These are phyloP conservation scores for Ctenicera cuprea DNA, from an alignment of 2,888 invertebrate genomes.

Conservation along the genomic window DNA sequence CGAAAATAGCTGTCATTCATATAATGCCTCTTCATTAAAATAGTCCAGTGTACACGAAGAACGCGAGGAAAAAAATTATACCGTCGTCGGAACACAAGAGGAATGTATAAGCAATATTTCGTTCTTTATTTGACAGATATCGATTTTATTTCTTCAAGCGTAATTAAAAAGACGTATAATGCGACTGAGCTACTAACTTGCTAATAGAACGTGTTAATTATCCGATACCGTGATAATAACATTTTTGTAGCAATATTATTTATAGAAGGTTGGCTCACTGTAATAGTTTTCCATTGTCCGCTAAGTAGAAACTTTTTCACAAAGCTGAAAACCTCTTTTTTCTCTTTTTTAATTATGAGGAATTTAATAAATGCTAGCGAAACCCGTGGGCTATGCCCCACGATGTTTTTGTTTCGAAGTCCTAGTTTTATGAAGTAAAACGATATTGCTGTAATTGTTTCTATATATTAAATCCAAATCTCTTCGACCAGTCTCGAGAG, in stretches of 20 bases:
- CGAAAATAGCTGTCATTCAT: not conserved
- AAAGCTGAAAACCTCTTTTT: no score
- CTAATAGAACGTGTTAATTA: slow-evolving; percentile 57
- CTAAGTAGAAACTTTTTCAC: no score
- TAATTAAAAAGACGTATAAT: slow-evolving; percentile 43
- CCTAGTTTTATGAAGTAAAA: no score
- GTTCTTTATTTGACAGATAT: slow-evolving; percentile 44
- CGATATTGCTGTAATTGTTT: no score
- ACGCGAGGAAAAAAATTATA: not conserved
- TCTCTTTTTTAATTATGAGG: no score
- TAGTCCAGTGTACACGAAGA: not conserved
- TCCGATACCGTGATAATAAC: slow-evolving; percentile 52
- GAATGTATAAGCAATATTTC: slow-evolving; percentile 43
- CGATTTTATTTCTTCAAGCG: slow-evolving; percentile 35
- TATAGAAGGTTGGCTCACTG: not conserved
- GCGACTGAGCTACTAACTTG: slow-evolving; percentile 28
- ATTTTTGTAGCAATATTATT: slow-evolving; percentile 38
- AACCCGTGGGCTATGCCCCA: no score
- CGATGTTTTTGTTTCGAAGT: no score
- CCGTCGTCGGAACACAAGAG: slow-evolving; percentile 2
- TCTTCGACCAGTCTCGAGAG: no score
- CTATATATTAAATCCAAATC: no score
- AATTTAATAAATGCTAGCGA: no score
- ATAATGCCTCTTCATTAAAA: not conserved
- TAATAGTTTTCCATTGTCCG: no score